Evolutionary conservation across 2,888 invertebrate species (phyloP), one percentile per base, ranked within the genome.

Genomic region (Trimorus sp.): DNA sequence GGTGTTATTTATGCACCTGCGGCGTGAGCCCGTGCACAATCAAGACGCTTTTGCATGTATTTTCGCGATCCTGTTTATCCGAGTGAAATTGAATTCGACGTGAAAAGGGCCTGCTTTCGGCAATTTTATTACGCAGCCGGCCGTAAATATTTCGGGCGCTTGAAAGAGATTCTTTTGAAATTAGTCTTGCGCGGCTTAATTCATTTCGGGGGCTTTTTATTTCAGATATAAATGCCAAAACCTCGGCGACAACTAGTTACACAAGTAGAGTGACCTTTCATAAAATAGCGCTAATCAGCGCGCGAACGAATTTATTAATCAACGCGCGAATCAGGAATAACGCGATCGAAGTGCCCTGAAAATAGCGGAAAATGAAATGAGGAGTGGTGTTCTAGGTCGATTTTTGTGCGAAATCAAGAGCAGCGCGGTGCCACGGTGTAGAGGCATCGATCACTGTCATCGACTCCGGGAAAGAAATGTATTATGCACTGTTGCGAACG

Each of bases 391-490:
- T 14, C 58, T 49, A 70, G 63, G 42, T 62, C 15, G 40, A n/a
- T 56, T 60, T 70, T 78, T 65, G 59, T 45, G 51, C 38, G 12
- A 59, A 78, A 71, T 65, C 78, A 26, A 26, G 26, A 26, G 26
- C 26, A 26, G 26, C 4, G 26, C 26, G 26, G 26, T 26, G 26
- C 26, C 26, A 26, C 26, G 26, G 2, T 26, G 26, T 26, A 26
- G 26, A 26, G 26, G 26, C 26, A 78, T 78, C 65, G 70, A 78
- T 78, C 78, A 78, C 58, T 78, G 71, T 78, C 78, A 37, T 56
- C 48, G 37, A 15, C 14, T 53, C 16, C 16, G 7, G 1, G 2
- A 37, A 37, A 16, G 58, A 70, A 69, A 65, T 77, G 70, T 70
- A 51, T 69, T 70, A 77, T 77, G 63, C 63, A 77, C 63, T 77